These are phyloP conservation scores for Cosmia pyralina DNA, from an alignment of 2,888 invertebrate genomes.

Conservation along the genomic window DNA sequence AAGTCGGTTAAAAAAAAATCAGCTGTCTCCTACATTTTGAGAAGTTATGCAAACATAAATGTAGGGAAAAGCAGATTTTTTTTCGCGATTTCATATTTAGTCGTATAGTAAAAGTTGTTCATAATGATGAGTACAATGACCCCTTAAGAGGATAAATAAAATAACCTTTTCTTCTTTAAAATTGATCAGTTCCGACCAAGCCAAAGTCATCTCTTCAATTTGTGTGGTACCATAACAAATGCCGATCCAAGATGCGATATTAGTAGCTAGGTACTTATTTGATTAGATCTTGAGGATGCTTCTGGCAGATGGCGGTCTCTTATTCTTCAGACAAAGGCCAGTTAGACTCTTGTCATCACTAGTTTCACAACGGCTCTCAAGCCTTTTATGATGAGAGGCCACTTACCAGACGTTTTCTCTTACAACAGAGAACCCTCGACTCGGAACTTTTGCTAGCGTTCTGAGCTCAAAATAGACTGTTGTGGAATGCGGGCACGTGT, in stretches of 20 bases:
- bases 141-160: too few relatives aligned
- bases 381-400: slow-evolving; percentile 67
- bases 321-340: slow-evolving; percentile 63
- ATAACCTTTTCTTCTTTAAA: background rate
- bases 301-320: slow-evolving; percentile 31
- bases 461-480: slow-evolving; percentile 40
- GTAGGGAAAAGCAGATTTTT: too few relatives aligned
- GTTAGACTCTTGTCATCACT: slow-evolving; percentile 60
- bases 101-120: too few relatives aligned
- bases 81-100: too few relatives aligned
- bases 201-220: background rate
- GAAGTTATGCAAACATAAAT: too few relatives aligned
- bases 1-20: too few relatives aligned
- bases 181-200: background rate
- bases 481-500: background rate
- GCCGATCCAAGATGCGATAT: too few relatives aligned
- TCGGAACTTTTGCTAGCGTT: slow-evolving; percentile 70
- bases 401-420: slow-evolving; percentile 71
- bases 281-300: slow-evolving; percentile 35
- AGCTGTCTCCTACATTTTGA: too few relatives aligned
- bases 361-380: slow-evolving; percentile 56
- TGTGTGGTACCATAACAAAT: background rate
- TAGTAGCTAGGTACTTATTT: slow-evolving; percentile 29
- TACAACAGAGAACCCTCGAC: slow-evolving; percentile 67
- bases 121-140: too few relatives aligned